phyloP scores from a whole-genome alignment of 1,140 invertebrate species.

The Chironomus striatipennis region DNA sequence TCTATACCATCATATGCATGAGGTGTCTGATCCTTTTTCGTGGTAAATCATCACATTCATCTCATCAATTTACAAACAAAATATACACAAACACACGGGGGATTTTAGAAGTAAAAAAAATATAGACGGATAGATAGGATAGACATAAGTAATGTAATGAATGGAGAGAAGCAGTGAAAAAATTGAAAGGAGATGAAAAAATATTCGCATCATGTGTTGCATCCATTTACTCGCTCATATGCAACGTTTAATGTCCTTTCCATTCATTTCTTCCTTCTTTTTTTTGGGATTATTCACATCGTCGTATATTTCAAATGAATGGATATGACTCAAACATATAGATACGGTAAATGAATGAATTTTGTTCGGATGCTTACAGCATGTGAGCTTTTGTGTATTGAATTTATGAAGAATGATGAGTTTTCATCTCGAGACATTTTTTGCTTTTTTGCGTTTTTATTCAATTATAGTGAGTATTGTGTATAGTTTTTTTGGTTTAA shows the following conservation, averaged over 20 bases:
- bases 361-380: too few relatives aligned
- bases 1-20: not conserved
- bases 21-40: slow-evolving; percentile 15
- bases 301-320: too few relatives aligned
- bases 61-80: slow-evolving; percentile 23
- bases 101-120: not conserved
- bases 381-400: too few relatives aligned
- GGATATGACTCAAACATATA: too few relatives aligned
- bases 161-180: not conserved
- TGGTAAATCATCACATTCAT: slow-evolving; percentile 22
- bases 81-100: not conserved
- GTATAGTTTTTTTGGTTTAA: too few relatives aligned
- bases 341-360: too few relatives aligned
- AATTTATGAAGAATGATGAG: too few relatives aligned
- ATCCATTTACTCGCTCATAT: slow-evolving; percentile 10
- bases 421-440: too few relatives aligned
- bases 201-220: slow-evolving; percentile 16
- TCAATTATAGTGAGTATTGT: too few relatives aligned
- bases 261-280: too few relatives aligned
- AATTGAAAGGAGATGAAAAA: not conserved
- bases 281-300: too few relatives aligned
- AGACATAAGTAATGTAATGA: slow-evolving; percentile 7
- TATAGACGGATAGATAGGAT: not conserved
- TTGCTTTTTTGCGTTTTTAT: too few relatives aligned
- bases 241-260: slow-evolving; percentile 1